Percentiles rank a stretch among this genome's conserved stretches.
Conservation (phyloP, 2,797 vertebrate genomes). For the Chelidonichthys spinosus region DNA sequence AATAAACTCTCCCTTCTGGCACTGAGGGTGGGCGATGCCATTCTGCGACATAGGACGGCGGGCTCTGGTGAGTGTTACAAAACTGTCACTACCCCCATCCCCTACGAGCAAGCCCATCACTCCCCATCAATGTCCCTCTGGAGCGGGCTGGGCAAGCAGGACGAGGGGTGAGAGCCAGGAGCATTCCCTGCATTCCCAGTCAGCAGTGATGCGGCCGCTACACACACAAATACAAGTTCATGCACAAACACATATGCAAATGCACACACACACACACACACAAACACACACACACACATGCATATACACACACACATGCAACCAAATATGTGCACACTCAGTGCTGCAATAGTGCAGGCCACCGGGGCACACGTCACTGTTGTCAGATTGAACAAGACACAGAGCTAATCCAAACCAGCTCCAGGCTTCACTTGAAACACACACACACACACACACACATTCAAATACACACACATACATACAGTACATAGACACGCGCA, state of each 20-base stretch:
- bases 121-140: conserved; percentile 66
- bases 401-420: conserved; percentile 79
- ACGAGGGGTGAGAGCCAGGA: conserved; percentile 69
- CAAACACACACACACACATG: conserved; percentile 30
- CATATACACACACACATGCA: conserved; percentile 7
- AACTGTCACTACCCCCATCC: conserved; percentile 87
- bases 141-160: conserved; percentile 63
- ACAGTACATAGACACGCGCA: background rate
- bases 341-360: conserved; percentile 66
- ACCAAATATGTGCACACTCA: conserved; percentile 26
- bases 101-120: conserved; percentile 48
- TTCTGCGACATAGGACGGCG: conserved; percentile 86
- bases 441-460: conserved; percentile 21
- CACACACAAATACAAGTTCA: conserved; percentile 46
- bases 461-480: background rate
- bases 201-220: conserved; percentile 70
- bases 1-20: conserved; percentile 97
- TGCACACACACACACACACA: conserved; percentile 4
- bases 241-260: conserved; percentile 9
- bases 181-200: conserved; percentile 87
- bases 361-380: conserved; percentile 78
- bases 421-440: conserved; percentile 54
- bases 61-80: conserved; percentile 95
- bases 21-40: conserved; percentile 96
- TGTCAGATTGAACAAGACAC: conserved; percentile 82